Evolutionary conservation across 2,113 vertebrate genomes (phyloP).

Genomic region (Mandrillus leucophaeus): DNA sequence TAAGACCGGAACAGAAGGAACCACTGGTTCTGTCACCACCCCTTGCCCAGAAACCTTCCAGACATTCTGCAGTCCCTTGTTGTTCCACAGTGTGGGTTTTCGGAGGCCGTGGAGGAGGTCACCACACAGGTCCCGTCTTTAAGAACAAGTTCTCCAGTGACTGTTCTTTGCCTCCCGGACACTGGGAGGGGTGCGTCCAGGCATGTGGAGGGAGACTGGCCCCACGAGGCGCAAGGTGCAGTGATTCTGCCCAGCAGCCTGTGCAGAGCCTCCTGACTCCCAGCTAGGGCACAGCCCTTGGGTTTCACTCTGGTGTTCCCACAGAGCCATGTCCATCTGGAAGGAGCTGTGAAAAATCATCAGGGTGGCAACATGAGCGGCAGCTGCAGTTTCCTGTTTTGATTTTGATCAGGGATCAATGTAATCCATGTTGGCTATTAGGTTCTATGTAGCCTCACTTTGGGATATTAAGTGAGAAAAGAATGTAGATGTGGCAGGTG

Average conservation of each 20-base stretch:
- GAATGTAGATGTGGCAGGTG: background rate
- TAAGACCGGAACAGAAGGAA: background rate
- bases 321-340: background rate
- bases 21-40: background rate
- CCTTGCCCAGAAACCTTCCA: background rate
- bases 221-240: no score
- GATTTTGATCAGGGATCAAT: background rate
- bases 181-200: background rate
- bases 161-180: background rate
- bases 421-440: background rate
- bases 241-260: background rate
- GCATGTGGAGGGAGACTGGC: background rate
- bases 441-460: background rate
- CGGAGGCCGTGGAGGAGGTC: background rate
- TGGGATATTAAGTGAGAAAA: background rate
- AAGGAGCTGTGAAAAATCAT: no score
- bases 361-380: accelerated
- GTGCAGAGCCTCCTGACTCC: background rate
- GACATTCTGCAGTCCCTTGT: background rate
- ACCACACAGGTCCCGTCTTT: background rate
- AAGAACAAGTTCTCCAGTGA: background rate
- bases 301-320: background rate
- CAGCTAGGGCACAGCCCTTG: background rate
- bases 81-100: background rate
- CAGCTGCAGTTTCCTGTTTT: background rate